These are phyloP conservation scores for Orgyia antiqua DNA, from an alignment of 2,888 invertebrate species.

Conservation along the genomic window DNA sequence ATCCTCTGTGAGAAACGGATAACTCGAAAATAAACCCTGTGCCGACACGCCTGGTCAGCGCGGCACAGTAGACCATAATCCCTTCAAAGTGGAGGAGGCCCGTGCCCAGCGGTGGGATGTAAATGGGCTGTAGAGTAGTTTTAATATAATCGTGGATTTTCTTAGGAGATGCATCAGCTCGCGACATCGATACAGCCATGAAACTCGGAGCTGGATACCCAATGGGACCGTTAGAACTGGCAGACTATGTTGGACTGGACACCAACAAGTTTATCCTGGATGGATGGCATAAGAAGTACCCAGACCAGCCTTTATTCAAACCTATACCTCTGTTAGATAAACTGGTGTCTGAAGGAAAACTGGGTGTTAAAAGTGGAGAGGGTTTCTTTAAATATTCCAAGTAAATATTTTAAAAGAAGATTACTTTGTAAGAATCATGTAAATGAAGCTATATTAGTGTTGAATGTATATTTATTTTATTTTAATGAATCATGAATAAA, in stretches of 20 bases:
- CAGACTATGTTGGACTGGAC: conserved; percentile 92
- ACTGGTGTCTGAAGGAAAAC: conserved; percentile 86
- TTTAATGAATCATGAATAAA: too few species aligned
- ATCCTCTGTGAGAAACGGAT: too few species aligned
- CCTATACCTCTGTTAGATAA: conserved; percentile 73
- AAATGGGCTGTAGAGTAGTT: too few species aligned
- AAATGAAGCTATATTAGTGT: too few species aligned
- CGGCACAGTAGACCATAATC: too few species aligned
- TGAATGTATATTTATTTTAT: too few species aligned
- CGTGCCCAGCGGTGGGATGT: too few species aligned
- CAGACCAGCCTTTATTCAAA: conserved; percentile 22
- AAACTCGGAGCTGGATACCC: conserved; percentile 94
- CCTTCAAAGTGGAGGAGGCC: too few species aligned
- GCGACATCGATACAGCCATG: conserved; percentile 93
- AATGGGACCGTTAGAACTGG: conserved; percentile 93
- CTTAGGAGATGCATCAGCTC: conserved; percentile 84
- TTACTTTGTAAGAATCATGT: too few species aligned
- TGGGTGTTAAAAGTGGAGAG: conserved; percentile 88
- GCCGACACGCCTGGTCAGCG: too few species aligned
- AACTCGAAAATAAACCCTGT: too few species aligned
- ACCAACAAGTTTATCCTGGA: conserved; percentile 86
- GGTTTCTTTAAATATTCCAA: conserved; percentile 88
- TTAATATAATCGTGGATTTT: too few species aligned
- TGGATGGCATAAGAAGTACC: conserved; percentile 84
- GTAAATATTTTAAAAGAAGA: conserved; percentile 35